Evolutionary conservation across 2,113 vertebrate species (phyloP), one percentile per base, ranked within the genome.

Genomic region (Porphyrio hochstetteri): DNA sequence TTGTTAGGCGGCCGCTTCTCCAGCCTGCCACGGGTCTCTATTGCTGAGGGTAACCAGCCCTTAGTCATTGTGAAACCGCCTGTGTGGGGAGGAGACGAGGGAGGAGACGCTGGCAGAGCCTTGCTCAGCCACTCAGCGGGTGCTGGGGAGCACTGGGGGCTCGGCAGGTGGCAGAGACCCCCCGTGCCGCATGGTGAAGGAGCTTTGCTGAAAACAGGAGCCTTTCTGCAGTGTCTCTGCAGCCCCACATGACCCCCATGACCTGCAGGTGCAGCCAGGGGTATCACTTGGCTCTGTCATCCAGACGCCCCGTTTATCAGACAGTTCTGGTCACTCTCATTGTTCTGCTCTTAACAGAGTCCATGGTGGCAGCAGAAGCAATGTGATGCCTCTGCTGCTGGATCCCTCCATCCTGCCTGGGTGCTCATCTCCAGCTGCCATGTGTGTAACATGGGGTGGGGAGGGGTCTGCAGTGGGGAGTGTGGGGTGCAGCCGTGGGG

Each of bases 211-310:
- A 96, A 94, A 76, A 1, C 23, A 5, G 61, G 15, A 7, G 1
- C 13, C 40, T 13, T 68, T 70, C 91, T 83, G 92, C 92, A 40
- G 9, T 1, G 6, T 24, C 59, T 27, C 59, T 7, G 7, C 50
- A 60, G 70, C 75, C 56, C 48, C 48, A 21, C 27, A 1, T 24
- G 29, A 9, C 27, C 38, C 18, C 13, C 25, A 1, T n/a, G n/a
- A n/a, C n/a, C 42, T 15, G 42, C 3, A 0, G 33, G 24, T 16
- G 36, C 3, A 4, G 5, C 9, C 0, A 0, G n/a, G 28, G 23
- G 52, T 12, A 2, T 1, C 0, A 28, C 2, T 60, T 3, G n/a
- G 31, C 92, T 74, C 14, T 33, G 24, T 44, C 2, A 18, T 8
- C 42, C 23, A 2, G 0, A 53, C 9, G 16, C 20, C 17, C 20